Evolutionary conservation across 2,113 vertebrate species (phyloP), one percentile per base, ranked within the genome.

Genomic region (Shinisaurus crocodilurus): DNA sequence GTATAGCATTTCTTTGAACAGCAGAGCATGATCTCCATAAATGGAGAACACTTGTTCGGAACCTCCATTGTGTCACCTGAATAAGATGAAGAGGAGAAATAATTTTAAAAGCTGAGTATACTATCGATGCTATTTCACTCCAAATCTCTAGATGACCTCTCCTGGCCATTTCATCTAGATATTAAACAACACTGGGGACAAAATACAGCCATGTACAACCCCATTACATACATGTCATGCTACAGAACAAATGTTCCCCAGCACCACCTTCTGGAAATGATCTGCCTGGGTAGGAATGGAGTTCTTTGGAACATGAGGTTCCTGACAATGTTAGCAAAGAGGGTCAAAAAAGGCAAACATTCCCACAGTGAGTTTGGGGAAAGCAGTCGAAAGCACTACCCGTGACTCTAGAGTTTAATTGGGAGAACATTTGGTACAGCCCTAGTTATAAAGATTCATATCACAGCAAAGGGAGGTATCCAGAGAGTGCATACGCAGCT

Each of bases 401-500:
- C 54, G 40, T 54, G 69, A 84, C 54, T 29, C 32, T 37, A 76
- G 63, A 45, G n/a, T 25, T 72, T 70, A n/a, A 63, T n/a, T n/a
- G 32, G 57, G 12, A 65, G 54, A 50, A 84, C 13, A 75, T 63
- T 43, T 43, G 54, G 43, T 65, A 29, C 5, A 1, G 86, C 82
- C 16, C 29, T 74, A 32, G 72, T 45, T 77, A 3, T 34, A 18
- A 60, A 91, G 85, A 8, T 76, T 43, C 81, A 60, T 15, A 50
- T 89, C 27, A 77, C 43, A 76, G 20, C 85, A 89, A 65, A 82
- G 89, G 90, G 3, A 3, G 37, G 40, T 80, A 1, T 81, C 86
- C 1, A 27, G 25, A 6, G 80, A 88, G 83, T 65, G 48, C 0
- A 29, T 87, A 10, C 3, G 25, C 40, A 67, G 6, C 20, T 34